Evolutionary conservation across 2,888 invertebrate genomes (phyloP).

Genomic region (Amiota mariae): DNA sequence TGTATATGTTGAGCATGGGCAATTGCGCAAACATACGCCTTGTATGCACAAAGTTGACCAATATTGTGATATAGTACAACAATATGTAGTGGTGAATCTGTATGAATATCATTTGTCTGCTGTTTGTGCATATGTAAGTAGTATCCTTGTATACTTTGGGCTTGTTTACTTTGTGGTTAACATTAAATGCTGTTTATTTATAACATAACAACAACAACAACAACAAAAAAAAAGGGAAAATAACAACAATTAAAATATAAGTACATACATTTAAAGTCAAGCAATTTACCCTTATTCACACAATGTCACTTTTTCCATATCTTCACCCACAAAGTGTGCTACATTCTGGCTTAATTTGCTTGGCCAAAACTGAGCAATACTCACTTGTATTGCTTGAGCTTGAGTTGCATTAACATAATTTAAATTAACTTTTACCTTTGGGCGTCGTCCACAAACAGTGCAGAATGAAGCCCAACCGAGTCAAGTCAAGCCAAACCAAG

Average conservation of each 20-base stretch:
- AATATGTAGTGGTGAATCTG: no score
- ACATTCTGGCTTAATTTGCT: background rate
- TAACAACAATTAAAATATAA: conserved; percentile 12
- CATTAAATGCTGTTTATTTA: conserved; percentile 57
- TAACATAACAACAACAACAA: conserved; percentile 41
- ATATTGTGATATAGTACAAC: no score
- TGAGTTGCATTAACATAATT: conserved; percentile 55
- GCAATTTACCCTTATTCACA: background rate
- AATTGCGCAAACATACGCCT: conserved; percentile 37
- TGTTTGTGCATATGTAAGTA: background rate
- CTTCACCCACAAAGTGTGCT: no score
- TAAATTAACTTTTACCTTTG: conserved; percentile 44
- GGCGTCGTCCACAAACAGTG: conserved; percentile 14
- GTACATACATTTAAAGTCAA: conserved; percentile 7
- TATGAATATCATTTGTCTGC: no score
- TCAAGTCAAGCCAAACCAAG: background rate
- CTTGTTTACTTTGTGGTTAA: conserved; percentile 55
- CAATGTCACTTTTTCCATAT: no score
- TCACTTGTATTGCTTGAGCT: conserved; percentile 3
- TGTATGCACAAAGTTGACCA: conserved; percentile 25
- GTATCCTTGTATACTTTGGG: conserved; percentile 13
- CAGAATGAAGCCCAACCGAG: background rate
- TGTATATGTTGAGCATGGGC: no score
- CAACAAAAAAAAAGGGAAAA: background rate
- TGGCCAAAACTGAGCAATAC: conserved; percentile 4